Conservation (phyloP, 2,888 invertebrate species). For the Aplocera efformata region DNA sequence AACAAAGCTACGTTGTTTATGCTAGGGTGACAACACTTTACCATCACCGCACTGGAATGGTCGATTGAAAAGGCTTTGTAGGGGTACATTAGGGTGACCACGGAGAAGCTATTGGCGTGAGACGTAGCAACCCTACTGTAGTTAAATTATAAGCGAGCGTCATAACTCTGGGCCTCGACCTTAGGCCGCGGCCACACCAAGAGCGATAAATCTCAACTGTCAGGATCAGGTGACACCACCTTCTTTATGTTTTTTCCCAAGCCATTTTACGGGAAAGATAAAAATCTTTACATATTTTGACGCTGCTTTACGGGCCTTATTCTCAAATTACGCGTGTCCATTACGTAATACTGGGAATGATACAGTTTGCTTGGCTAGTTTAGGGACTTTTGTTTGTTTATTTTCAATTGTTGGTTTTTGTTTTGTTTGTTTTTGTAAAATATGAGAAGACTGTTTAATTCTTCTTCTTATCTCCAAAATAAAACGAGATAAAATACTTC, state of each 20-base stretch:
- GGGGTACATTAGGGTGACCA: no score
- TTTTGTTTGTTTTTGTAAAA: no score
- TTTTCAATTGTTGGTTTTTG: no score
- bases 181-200: slow-evolving; percentile 77
- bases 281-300: slow-evolving; percentile 81
- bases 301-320: slow-evolving; percentile 74
- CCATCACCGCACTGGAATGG: no score
- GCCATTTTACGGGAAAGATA: slow-evolving; percentile 81
- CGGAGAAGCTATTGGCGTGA: no score
- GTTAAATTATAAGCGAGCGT: slow-evolving; percentile 71
- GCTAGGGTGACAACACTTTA: no score
- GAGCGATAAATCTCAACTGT: slow-evolving; percentile 70
- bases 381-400: slow-evolving; percentile 8
- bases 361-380: slow-evolving; percentile 37
- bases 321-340: slow-evolving; percentile 77
- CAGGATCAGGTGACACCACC: slow-evolving; percentile 80
- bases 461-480: no score
- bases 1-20: no score
- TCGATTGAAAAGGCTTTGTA: no score
- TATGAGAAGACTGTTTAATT: slow-evolving; percentile 5
- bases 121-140: slow-evolving; percentile 35
- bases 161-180: slow-evolving; percentile 70
- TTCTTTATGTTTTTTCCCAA: slow-evolving; percentile 82
- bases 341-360: slow-evolving; percentile 73
- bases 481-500: no score